phyloP scores from a whole-genome alignment of 2,888 invertebrate species.

The Melanargia galathea region DNA sequence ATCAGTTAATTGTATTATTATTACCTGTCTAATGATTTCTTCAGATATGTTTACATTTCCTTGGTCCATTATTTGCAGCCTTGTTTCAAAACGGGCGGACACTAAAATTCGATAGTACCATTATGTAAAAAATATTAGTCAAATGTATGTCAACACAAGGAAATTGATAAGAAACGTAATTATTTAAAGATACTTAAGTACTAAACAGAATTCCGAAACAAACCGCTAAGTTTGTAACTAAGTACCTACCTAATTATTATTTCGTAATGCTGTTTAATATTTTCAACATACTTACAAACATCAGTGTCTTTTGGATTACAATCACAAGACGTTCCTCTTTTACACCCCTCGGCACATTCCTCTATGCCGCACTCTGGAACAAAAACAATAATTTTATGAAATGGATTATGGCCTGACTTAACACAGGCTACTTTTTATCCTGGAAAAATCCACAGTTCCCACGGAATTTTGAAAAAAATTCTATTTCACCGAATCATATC shows the following conservation, averaged over 20 bases:
- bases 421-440: too few species aligned
- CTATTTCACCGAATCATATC: too few species aligned
- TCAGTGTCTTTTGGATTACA: slow-evolving; percentile 70
- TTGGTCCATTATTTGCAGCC: slow-evolving; percentile 77
- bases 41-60: slow-evolving; percentile 68
- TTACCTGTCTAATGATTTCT: slow-evolving; percentile 68
- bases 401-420: too few species aligned
- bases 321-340: slow-evolving; percentile 58
- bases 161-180: too few species aligned
- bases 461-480: too few species aligned
- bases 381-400: slow-evolving; percentile 21
- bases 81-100: slow-evolving; percentile 83
- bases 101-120: slow-evolving; percentile 71
- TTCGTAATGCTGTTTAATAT: background rate
- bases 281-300: slow-evolving; percentile 55
- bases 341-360: slow-evolving; percentile 70
- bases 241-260: too few species aligned
- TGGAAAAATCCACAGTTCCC: too few species aligned
- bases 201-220: too few species aligned
- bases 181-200: too few species aligned
- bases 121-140: too few species aligned
- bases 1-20: background rate
- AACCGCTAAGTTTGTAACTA: too few species aligned
- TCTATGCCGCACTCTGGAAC: slow-evolving; percentile 67
- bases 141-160: too few species aligned